Base-by-base conservation (phyloP, 1,140 invertebrate genomes). In the Zaprionus ghesquierei region DNA sequence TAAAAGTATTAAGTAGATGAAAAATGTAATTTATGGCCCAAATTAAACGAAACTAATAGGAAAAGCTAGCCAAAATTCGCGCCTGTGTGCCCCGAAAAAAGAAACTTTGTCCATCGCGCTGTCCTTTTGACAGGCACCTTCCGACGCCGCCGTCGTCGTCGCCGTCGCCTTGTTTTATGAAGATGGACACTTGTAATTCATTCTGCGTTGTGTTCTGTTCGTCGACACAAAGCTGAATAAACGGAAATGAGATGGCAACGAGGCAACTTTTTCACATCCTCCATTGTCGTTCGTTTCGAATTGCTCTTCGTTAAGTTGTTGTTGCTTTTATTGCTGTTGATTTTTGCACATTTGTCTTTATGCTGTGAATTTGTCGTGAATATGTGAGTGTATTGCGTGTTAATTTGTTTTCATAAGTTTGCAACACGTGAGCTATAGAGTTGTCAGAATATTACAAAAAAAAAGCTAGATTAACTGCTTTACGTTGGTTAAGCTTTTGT, bases 141-240 rank as follows among this genome's bases (percentile, higher is more conserved):
- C 82, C 82, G n/a, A 41, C 35, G 35, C 15, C 35, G 35, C 35
- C 82, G 79, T 44, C n/a, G 13, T 3, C 12, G 12, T 12, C 49
- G 4, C 27, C 23, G 61, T 44, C 74, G 75, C 58, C 82, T 87
- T 77, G 66, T 87, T 86, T 87, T 89, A 86, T 86, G 82, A 86
- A 86, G 82, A 86, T 87, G 82, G 82, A 87, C 82, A 86, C 82
- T 86, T 86, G 82, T 86, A 86, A 86, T 86, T 86, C 82, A 86
- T 86, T 86, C 78, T 87, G 82, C 75, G 75, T 74, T 75, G 69
- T 74, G 74, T 13, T 10, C 41, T 12, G 5, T 22, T n/a, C 22
- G 46, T 49, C 79, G 79, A 75, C 82, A 73, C 54, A n/a, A 44
- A 44, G 62, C 71, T 78, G 65, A 79, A 79, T 81, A 74, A 82